phyloP scores from a whole-genome alignment of 2,888 invertebrate genomes.

The Caenorhabditis japonica region DNA sequence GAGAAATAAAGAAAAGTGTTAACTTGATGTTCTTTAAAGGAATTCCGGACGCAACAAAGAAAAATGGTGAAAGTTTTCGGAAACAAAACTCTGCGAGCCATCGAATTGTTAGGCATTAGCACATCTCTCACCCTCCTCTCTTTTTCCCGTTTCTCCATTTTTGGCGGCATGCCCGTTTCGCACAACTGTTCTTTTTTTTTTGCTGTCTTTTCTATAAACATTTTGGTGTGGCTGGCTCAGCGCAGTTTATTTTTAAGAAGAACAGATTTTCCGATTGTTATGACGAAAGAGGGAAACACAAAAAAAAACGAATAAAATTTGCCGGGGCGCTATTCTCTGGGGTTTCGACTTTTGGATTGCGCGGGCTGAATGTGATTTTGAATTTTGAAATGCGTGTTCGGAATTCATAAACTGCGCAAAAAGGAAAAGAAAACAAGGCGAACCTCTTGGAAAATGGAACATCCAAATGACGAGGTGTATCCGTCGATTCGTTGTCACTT shows the following conservation, averaged over 20 bases:
- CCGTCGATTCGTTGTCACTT: conserved; percentile 23
- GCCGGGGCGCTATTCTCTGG: neutral
- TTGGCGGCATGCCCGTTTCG: too few relatives aligned
- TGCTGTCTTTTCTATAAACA: neutral
- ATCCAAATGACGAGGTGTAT: conserved; percentile 29
- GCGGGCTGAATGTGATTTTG: too few relatives aligned
- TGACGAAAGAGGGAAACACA: too few relatives aligned
- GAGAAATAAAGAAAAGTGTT: neutral
- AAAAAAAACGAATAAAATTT: too few relatives aligned
- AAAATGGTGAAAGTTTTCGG: too few relatives aligned
- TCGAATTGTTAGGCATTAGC: conserved; percentile 9
- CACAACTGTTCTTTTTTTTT: conserved; percentile 4
- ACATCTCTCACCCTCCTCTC: neutral
- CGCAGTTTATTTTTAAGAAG: neutral
- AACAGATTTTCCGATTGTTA: neutral
- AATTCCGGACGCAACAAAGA: too few relatives aligned
- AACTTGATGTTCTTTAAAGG: neutral
- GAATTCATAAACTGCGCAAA: too few relatives aligned
- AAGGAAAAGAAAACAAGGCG: too few relatives aligned
- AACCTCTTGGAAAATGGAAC: conserved; percentile 47
- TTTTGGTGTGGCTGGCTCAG: neutral
- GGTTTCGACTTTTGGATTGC: neutral
- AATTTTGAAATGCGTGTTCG: too few relatives aligned
- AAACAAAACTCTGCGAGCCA: neutral
- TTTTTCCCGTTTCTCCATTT: too few relatives aligned